Conservation (phyloP, 2,113 vertebrate genomes). For the Leptosomus discolor region DNA sequence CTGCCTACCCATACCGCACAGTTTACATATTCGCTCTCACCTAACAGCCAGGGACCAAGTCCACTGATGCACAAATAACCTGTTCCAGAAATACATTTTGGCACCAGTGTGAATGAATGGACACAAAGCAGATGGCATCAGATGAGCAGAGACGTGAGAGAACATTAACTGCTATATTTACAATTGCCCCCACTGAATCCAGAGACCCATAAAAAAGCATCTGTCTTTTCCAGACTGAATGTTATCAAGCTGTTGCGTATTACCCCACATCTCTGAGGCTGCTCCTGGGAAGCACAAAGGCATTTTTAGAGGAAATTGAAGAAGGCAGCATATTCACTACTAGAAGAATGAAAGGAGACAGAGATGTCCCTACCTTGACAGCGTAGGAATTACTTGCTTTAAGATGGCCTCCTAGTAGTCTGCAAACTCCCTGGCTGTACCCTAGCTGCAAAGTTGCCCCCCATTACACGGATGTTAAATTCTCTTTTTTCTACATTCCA, state of each 20-base stretch:
- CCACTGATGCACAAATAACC: background rate
- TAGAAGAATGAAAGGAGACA: background rate
- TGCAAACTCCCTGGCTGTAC: background rate
- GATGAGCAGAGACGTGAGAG: background rate
- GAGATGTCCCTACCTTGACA: background rate
- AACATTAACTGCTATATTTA: slow-evolving; percentile 50
- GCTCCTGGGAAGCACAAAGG: background rate
- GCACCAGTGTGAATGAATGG: slow-evolving; percentile 21
- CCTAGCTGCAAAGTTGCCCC: background rate
- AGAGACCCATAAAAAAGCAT: slow-evolving; percentile 44
- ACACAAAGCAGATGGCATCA: slow-evolving; percentile 34
- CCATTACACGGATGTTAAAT: background rate
- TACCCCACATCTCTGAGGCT: background rate
- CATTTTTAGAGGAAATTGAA: background rate
- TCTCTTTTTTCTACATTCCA: background rate
- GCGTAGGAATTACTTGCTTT: background rate
- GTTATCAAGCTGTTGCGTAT: background rate
- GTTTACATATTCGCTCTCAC: background rate
- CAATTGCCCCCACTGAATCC: background rate
- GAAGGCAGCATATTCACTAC: background rate
- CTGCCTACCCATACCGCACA: background rate
- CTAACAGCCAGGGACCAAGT: background rate
- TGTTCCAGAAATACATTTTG: background rate
- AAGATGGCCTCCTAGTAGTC: background rate
- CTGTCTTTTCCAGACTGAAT: background rate